A percentile compares a stretch with the other conserved stretches of the same genome.
Evolutionary conservation across 2,113 vertebrate genomes (phyloP).

Genomic region (Galemys pyrenaicus): DNA sequence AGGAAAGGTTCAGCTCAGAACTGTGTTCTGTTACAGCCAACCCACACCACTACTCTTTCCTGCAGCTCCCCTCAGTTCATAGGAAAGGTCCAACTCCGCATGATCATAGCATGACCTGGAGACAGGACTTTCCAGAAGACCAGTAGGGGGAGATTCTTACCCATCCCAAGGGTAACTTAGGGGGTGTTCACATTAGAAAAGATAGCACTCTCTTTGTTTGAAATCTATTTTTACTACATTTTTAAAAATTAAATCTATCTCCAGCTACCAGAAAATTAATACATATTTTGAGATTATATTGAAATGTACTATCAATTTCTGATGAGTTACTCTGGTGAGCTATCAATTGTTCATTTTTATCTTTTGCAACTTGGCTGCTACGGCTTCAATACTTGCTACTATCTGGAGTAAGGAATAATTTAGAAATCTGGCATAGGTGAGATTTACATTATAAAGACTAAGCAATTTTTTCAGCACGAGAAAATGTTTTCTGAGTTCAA

Average conservation of each 20-base stretch:
- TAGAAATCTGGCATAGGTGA: not conserved
- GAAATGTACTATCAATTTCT: not conserved
- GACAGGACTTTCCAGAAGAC: not conserved
- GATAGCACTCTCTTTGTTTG: not conserved
- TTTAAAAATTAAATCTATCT: too few species aligned
- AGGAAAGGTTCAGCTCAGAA: not conserved
- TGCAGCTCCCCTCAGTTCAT: rapidly evolving
- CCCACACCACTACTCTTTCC: too few species aligned
- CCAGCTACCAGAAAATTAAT: not conserved
- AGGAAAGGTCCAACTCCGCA: not conserved
- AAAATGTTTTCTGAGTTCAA: not conserved
- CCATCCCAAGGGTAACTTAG: not conserved
- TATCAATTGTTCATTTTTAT: not conserved
- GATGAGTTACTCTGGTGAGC: not conserved
- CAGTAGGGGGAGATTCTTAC: not conserved
- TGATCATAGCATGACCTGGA: not conserved
- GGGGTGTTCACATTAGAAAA: not conserved
- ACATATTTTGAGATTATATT: not conserved
- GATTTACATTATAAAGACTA: not conserved
- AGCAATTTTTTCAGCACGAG: not conserved
- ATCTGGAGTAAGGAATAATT: not conserved
- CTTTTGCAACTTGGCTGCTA: not conserved
- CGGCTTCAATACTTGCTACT: not conserved
- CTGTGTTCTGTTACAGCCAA: too few species aligned
- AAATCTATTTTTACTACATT: not conserved